Evolutionary conservation across 2,113 vertebrate species (phyloP).

Genomic region (Coptodon rendalli): DNA sequence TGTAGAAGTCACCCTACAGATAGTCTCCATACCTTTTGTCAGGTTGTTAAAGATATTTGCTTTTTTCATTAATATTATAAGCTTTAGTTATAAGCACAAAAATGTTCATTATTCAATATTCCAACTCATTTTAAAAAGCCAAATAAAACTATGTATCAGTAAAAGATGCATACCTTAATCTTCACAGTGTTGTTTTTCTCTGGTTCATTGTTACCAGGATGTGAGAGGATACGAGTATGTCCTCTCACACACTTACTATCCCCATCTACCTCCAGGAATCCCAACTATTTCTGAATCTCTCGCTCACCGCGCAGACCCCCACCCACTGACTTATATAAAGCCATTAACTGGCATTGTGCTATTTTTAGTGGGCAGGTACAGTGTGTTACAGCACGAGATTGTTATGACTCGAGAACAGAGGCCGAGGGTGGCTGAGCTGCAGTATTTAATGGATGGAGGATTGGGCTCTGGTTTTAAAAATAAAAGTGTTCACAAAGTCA

Average conservation of each 20-base stretch:
- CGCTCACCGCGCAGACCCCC: background rate
- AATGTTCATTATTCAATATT: background rate
- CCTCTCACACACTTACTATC: background rate
- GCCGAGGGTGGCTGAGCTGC: background rate
- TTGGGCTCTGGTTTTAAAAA: background rate
- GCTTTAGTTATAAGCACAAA: background rate
- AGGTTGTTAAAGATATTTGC: background rate
- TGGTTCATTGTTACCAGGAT: background rate
- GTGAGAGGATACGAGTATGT: background rate
- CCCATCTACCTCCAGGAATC: constrained; percentile 10
- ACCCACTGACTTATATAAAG: constrained; percentile 60
- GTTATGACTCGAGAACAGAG: background rate
- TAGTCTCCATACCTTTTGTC: background rate
- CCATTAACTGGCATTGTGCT: constrained; percentile 53
- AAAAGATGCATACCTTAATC: background rate
- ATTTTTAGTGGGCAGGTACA: constrained; percentile 62
- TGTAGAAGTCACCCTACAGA: background rate
- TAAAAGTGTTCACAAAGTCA: background rate
- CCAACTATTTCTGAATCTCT: background rate
- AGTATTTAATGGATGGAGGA: constrained; percentile 1
- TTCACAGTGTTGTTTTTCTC: background rate
- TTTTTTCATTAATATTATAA: background rate
- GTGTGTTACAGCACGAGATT: constrained; percentile 20
- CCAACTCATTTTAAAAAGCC: background rate
- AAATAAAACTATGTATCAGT: background rate